Percentiles rank a stretch among this genome's conserved stretches.
phyloP scores from a whole-genome alignment of 2,888 invertebrate species.

The Arctia plantaginis region DNA sequence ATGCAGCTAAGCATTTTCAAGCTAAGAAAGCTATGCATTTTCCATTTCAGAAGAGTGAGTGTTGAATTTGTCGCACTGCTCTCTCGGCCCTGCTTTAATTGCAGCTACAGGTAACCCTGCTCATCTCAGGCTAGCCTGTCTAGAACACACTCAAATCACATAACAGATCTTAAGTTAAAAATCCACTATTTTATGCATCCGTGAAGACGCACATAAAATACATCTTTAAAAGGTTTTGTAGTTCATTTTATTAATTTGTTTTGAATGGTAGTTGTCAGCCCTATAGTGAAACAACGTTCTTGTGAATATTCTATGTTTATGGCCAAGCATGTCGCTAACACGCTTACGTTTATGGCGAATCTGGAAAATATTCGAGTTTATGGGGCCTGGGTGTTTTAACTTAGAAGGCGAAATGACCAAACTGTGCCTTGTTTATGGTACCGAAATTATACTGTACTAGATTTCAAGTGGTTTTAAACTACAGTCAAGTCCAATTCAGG shows the following conservation, averaged over 20 bases:
- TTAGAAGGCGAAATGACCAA: slow-evolving; percentile 13
- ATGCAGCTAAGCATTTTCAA: neutral
- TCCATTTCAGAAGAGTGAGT: neutral
- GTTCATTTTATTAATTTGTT: slow-evolving; percentile 31
- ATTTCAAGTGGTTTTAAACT: slow-evolving; percentile 7
- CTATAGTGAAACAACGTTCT: slow-evolving; percentile 47
- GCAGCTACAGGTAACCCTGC: neutral
- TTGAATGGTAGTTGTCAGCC: slow-evolving; percentile 27
- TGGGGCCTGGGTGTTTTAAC: slow-evolving; percentile 18
- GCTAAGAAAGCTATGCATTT: too few species aligned
- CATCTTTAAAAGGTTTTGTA: slow-evolving; percentile 18
- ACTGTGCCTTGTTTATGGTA: slow-evolving; percentile 16
- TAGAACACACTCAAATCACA: neutral
- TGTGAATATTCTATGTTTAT: slow-evolving; percentile 51
- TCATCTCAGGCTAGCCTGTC: neutral
- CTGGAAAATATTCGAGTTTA: slow-evolving; percentile 35
- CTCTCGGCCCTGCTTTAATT: neutral
- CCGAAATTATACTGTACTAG: slow-evolving; percentile 14
- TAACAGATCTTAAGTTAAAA: neutral
- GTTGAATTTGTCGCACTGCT: neutral
- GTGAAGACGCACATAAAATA: neutral
- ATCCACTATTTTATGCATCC: neutral
- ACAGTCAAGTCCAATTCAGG: neutral
- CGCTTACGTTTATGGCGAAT: slow-evolving; percentile 40
- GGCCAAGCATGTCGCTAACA: slow-evolving; percentile 47